Percentiles rank a stretch among this genome's conserved stretches.
Evolutionary conservation across 1,140 invertebrate species (phyloP).

Genomic region (Pseudoatta argentina): DNA sequence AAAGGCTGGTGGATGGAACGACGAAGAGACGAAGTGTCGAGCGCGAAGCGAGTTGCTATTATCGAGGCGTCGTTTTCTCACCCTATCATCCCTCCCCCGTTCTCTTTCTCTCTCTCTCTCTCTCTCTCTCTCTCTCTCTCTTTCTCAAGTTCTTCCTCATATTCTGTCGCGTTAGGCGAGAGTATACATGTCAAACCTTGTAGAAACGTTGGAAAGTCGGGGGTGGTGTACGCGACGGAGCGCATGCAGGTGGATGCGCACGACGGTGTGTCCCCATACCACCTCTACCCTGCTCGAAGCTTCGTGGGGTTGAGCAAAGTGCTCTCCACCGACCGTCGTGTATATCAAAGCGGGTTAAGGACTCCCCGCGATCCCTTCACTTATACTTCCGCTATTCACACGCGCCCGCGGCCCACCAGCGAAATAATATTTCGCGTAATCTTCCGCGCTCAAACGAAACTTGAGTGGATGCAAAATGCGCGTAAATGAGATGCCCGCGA

Average conservation of each 20-base stretch:
- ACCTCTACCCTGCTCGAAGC: constrained; percentile 24
- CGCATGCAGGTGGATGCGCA: constrained; percentile 42
- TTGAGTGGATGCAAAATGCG: constrained; percentile 80
- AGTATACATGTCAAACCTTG: constrained; percentile 33
- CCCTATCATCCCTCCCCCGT: constrained; percentile 4
- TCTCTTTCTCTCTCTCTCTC: not conserved
- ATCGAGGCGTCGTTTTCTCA: constrained; percentile 48
- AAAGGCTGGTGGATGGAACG: constrained; percentile 28
- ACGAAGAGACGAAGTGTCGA: constrained; percentile 32
- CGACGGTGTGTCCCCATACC: not conserved
- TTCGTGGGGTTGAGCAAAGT: constrained; percentile 61
- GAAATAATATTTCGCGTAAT: constrained; percentile 81
- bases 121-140: not conserved
- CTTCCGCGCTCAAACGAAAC: constrained; percentile 79
- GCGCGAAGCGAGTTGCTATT: constrained; percentile 49
- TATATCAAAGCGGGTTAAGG: constrained; percentile 75
- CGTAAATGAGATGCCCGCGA: constrained; percentile 77
- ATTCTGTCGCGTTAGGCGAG: not conserved
- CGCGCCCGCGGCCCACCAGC: constrained; percentile 57
- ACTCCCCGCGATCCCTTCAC: constrained; percentile 7
- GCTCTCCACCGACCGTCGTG: constrained; percentile 58
- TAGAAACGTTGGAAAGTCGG: constrained; percentile 16
- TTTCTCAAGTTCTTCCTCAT: constrained; percentile 19
- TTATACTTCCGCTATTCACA: constrained; percentile 48
- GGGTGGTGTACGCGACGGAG: constrained; percentile 12